Conservation (phyloP, 1,140 invertebrate genomes). For the Pogonognathellus flavescens region DNA sequence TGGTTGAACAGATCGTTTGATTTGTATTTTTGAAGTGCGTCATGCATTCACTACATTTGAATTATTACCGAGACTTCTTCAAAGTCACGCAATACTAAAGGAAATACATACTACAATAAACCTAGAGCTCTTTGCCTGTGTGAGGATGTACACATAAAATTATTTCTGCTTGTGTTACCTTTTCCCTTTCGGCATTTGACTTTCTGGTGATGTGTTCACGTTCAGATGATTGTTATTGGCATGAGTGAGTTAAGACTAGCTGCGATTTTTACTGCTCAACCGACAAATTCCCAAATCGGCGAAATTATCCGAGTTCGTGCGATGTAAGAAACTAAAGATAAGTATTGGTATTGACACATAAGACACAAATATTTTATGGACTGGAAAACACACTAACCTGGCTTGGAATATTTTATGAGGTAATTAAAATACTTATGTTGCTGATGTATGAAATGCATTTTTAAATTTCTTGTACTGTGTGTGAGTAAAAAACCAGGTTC, state of each 20-base stretch:
- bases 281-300: no score
- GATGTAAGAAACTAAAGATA: no score
- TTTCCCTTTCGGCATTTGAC: no score
- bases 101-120: no score
- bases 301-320: no score
- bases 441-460: not conserved
- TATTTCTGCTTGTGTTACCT: not conserved
- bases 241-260: no score
- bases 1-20: not conserved
- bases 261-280: no score
- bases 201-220: no score
- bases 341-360: no score
- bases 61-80: slow-evolving; percentile 26
- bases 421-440: slow-evolving; percentile 6
- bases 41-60: slow-evolving; percentile 37
- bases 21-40: slow-evolving; percentile 32
- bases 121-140: no score
- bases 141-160: not conserved
- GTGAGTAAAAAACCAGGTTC: not conserved
- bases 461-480: not conserved
- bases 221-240: no score
- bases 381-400: not conserved
- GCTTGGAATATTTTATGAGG: not conserved
- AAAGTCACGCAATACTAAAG: slow-evolving; percentile 38
- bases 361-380: not conserved